Percentiles rank a stretch among this genome's conserved stretches.
These are phyloP conservation scores for Ascidia mentula DNA, from an alignment of 23 tunicate genomes.

Conservation along the genomic window DNA sequence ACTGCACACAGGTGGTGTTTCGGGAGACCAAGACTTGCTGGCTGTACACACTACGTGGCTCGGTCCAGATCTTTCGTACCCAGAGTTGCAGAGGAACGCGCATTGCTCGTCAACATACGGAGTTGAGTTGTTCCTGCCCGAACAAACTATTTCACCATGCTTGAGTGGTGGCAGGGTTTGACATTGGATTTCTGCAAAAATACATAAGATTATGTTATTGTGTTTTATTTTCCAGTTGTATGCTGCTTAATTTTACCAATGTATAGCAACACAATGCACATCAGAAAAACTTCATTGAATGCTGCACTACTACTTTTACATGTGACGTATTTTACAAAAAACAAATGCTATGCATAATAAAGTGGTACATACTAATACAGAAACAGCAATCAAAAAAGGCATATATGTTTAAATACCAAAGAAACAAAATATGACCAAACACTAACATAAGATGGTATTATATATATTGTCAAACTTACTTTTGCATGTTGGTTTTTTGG, in stretches of 20 bases:
- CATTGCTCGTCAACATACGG: slow-evolving; percentile 40
- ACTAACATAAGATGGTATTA: no score
- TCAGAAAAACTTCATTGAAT: no score
- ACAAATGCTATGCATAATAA: no score
- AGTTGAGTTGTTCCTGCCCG: background rate
- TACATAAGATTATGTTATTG: background rate
- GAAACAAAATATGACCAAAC: no score
- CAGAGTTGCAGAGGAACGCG: slow-evolving; percentile 38
- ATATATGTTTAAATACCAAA: no score
- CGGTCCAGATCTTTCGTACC: slow-evolving; percentile 28
- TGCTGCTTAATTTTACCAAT: background rate
- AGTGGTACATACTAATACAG: no score
- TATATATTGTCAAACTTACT: slow-evolving; percentile 27
- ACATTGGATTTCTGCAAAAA: slow-evolving; percentile 54
- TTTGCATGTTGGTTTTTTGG: slow-evolving; percentile 32
- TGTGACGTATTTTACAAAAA: background rate
- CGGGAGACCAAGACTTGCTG: slow-evolving; percentile 56
- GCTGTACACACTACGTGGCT: slow-evolving; percentile 24
- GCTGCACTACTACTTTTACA: no score
- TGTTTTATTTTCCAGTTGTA: no score
- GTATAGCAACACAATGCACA: no score
- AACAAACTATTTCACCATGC: slow-evolving; percentile 25
- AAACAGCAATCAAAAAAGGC: no score
- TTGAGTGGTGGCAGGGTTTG: slow-evolving; percentile 13
- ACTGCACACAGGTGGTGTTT: slow-evolving; percentile 50